Evolutionary conservation across 2,888 invertebrate genomes (phyloP), one percentile per base, ranked within the genome.

Genomic region (Chydorus sphaericus): DNA sequence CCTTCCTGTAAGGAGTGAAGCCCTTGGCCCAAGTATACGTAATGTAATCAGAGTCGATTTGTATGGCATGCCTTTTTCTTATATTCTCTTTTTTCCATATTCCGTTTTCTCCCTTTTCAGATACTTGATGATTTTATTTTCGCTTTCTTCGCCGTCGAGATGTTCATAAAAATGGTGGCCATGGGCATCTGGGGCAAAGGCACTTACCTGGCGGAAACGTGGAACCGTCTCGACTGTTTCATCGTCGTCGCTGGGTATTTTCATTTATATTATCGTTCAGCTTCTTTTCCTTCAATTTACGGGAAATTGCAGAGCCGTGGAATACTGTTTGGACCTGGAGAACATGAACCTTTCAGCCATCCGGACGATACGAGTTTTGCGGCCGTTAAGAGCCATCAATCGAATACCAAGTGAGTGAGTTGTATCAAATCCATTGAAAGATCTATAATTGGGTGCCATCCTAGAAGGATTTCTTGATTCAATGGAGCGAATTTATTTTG

Each of bases 101-200:
- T n/a, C n/a, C n/a, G n/a, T n/a, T n/a, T n/a, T n/a, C n/a, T n/a
- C n/a, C 30, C 23, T 31, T 29, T 55, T 48, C n/a, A 92, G 85
- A 83, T 88, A 69, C 91, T 97, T 71, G 98, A 98, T 73, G 94
- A 98, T 73, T 86, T 93, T 68, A 98, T 99, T 72, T 98, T 98
- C 74, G 90, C 85, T 62, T 96, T 96, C 77, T 99, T 99, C 76
- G 83, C 94, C 52, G 71, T 94, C 68, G 98, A 98, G 75, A 91
- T 99, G 96, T 81, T 86, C 62, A 88, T 98, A 70, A 98, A 98
- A 77, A 90, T 97, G 84, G 82, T 92, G 55, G 98, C 97, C 37
- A 94, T 98, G 92, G 94, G 94, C 23, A 83, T 96, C 61, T 85
- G 86, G 65, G 93, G 93, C 23, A 85, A 85, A 67, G 86, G 89